Base-by-base conservation (phyloP, 2,888 invertebrate species). In the Octonoba sinensis region DNA sequence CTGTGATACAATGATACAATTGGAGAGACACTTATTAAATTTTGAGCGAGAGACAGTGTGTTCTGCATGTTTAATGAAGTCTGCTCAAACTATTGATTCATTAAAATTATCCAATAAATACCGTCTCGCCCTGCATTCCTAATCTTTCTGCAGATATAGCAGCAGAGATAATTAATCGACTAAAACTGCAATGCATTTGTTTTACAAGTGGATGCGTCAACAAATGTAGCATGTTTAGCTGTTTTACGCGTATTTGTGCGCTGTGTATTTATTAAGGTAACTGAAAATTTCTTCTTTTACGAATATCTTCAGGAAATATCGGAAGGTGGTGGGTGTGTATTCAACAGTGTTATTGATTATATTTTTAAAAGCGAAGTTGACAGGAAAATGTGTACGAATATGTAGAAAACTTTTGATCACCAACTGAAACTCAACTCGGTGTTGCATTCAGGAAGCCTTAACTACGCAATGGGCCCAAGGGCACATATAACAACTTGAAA, bases 11-110 rank as follows among this genome's bases (percentile, higher is more conserved):
- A n/a, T n/a, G 44, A 59, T 15, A 57, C 57, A 16, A 54, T 57
- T 49, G 71, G 44, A 22, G 71, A 71, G 44, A 54, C 16, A 59
- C 44, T 71, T n/a, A 47, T 71, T 46, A 71, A 71, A 24, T 59
- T 51, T 27, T 44, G 71, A 47, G 44, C 59, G 59, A 27, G 46
- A 47, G 59, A 56, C 46, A 47, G 16, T 27, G 71, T 6, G 8
- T 22, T n/a, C 16, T 57, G 44, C 60, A 47, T 71, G 57, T 36
- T 71, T n/a, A 24, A 24, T 16, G 71, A 57, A 22, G 16, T 4
- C 12, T 13, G 47, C 47, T 47, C 18, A 49, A 57, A 24, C 16
- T 16, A 27, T 71, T n/a, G 36, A 59, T 57, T 22, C 22, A 57
- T n/a, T 71, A 57, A n/a, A 51, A 47, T 56, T 67, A 16, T 67